Percentiles rank a stretch among this genome's conserved stretches.
phyloP scores from a whole-genome alignment of 2,888 invertebrate species.

The Phyllotreta striolata region DNA sequence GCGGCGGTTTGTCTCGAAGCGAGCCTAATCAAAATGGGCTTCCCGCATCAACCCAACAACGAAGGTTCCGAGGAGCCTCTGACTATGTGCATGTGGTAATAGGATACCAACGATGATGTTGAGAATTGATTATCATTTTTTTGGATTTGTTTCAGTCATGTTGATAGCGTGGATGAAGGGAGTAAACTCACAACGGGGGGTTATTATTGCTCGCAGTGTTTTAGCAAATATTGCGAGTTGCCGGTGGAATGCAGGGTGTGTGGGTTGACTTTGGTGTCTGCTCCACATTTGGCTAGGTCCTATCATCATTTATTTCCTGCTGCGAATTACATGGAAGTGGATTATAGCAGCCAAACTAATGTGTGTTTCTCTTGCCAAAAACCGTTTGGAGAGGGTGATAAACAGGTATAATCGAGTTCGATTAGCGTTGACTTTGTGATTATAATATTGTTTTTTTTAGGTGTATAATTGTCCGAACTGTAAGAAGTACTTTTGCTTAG shows the following conservation, averaged over 20 bases:
- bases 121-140: neutral
- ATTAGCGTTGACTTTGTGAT: neutral
- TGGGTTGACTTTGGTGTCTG: constrained; percentile 94
- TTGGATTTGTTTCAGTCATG: constrained; percentile 69
- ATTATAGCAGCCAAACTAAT: constrained; percentile 67
- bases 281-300: constrained; percentile 96
- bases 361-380: constrained; percentile 81
- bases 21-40: constrained; percentile 95
- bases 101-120: constrained; percentile 46
- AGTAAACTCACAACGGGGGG: constrained; percentile 78
- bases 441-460: constrained; percentile 61
- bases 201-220: constrained; percentile 94
- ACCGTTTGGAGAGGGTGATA: constrained; percentile 72
- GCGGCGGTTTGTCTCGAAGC: constrained; percentile 77
- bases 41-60: constrained; percentile 79
- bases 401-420: constrained; percentile 66
- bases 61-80: constrained; percentile 70
- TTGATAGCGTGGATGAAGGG: constrained; percentile 76
- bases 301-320: constrained; percentile 98
- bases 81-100: constrained; percentile 94
- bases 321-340: constrained; percentile 80
- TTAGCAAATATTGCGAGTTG: constrained; percentile 96
- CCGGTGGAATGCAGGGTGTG: constrained; percentile 97
- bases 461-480: constrained; percentile 86
- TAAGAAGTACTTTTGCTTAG: constrained; percentile 83